phyloP scores from a whole-genome alignment of 2,888 invertebrate genomes.

The Cosmia pyralina region DNA sequence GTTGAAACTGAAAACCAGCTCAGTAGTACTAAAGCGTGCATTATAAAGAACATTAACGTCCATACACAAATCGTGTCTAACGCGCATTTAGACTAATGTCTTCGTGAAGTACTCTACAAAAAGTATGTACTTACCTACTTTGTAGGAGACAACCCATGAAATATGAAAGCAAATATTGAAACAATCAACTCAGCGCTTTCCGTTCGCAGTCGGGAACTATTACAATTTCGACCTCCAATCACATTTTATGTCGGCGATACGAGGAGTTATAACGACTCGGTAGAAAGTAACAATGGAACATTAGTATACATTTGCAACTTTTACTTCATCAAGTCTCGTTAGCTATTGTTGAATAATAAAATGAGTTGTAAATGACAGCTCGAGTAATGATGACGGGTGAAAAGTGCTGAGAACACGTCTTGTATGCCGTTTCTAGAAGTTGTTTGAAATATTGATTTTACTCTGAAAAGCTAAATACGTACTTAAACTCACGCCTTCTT shows the following conservation, averaged over 20 bases:
- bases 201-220: slow-evolving; percentile 63
- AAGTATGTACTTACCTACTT: slow-evolving; percentile 21
- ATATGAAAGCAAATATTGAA: slow-evolving; percentile 67
- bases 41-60: slow-evolving; percentile 58
- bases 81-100: slow-evolving; percentile 55
- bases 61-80: slow-evolving; percentile 56
- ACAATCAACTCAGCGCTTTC: slow-evolving; percentile 59
- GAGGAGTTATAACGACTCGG: slow-evolving; percentile 73
- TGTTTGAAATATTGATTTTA: slow-evolving; percentile 50
- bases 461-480: no score
- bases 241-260: slow-evolving; percentile 71
- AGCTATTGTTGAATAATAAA: slow-evolving; percentile 74
- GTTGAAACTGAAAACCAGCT: slow-evolving; percentile 67
- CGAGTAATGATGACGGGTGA: slow-evolving; percentile 71
- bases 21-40: slow-evolving; percentile 54
- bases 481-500: no score
- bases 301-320: slow-evolving; percentile 83
- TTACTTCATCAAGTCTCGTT: slow-evolving; percentile 78
- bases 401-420: slow-evolving; percentile 52
- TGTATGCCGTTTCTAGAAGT: slow-evolving; percentile 35
- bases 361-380: slow-evolving; percentile 71
- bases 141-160: slow-evolving; percentile 47
- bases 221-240: slow-evolving; percentile 72
- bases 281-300: slow-evolving; percentile 81
- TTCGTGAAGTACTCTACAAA: slow-evolving; percentile 39